phyloP scores from a whole-genome alignment of 2,888 invertebrate genomes.

The Pristionchus maxplancki region DNA sequence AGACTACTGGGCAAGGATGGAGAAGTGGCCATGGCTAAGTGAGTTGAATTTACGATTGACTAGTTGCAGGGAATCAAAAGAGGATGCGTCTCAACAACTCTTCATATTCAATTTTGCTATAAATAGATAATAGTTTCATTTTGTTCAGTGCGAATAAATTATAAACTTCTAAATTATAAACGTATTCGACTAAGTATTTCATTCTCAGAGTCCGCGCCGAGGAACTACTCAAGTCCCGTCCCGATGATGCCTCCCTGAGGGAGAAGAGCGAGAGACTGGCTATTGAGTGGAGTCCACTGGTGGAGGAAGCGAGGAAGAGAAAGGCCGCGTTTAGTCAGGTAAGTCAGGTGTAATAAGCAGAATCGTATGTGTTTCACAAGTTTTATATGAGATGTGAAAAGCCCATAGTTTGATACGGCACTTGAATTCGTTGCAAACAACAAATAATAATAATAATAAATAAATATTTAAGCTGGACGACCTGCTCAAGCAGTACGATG shows the following conservation, averaged over 20 bases:
- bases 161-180: no score
- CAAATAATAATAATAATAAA: neutral
- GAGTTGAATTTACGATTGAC: no score
- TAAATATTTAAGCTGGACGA: slow-evolving; percentile 55
- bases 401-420: no score
- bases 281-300: slow-evolving; percentile 92
- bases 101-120: no score
- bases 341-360: no score
- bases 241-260: slow-evolving; percentile 81
- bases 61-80: no score
- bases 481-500: slow-evolving; percentile 62
- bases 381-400: no score
- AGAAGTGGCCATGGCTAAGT: slow-evolving; percentile 84
- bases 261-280: slow-evolving; percentile 91
- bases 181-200: neutral
- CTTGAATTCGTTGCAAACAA: neutral
- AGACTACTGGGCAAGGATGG: slow-evolving; percentile 93
- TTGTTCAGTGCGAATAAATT: no score
- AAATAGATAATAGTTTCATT: no score
- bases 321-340: slow-evolving; percentile 63
- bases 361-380: neutral
- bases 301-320: slow-evolving; percentile 88
- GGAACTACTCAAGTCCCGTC: slow-evolving; percentile 6
- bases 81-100: no score
- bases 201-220: slow-evolving; percentile 31